Evolutionary conservation across 2,113 vertebrate genomes (phyloP).

Genomic region (Lota lota): DNA sequence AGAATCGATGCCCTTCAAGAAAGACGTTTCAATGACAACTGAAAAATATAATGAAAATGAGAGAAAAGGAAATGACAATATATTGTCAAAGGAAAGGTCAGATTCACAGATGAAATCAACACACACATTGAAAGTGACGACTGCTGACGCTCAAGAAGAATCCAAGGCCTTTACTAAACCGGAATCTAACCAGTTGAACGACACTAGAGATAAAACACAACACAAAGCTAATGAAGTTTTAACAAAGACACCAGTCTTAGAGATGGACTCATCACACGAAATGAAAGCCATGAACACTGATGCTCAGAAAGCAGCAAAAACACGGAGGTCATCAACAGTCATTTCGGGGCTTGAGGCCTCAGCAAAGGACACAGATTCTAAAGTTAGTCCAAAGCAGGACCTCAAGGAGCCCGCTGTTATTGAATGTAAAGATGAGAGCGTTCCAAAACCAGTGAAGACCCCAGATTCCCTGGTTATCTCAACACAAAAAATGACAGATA

Average conservation of each 20-base stretch:
- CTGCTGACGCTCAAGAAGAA: neutral
- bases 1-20: too few species aligned
- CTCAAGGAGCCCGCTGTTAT: neutral
- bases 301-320: neutral
- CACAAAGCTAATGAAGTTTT: neutral
- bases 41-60: neutral
- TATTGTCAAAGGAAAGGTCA: too few species aligned
- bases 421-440: neutral
- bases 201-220: slow-evolving; percentile 2
- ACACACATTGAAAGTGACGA: too few species aligned
- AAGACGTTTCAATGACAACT: neutral
- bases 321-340: neutral
- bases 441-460: too few species aligned
- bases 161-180: slow-evolving; percentile 10
- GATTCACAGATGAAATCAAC: too few species aligned
- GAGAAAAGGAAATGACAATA: neutral
- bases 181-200: slow-evolving; percentile 10
- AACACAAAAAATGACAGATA: too few species aligned
- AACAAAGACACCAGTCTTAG: too few species aligned
- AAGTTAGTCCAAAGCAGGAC: too few species aligned
- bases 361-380: neutral
- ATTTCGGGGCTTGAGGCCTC: neutral
- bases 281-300: slow-evolving; percentile 5
- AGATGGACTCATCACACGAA: neutral
- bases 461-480: too few species aligned